These are phyloP conservation scores for Graphium colonna DNA, from an alignment of 2,888 invertebrate species.

Conservation along the genomic window DNA sequence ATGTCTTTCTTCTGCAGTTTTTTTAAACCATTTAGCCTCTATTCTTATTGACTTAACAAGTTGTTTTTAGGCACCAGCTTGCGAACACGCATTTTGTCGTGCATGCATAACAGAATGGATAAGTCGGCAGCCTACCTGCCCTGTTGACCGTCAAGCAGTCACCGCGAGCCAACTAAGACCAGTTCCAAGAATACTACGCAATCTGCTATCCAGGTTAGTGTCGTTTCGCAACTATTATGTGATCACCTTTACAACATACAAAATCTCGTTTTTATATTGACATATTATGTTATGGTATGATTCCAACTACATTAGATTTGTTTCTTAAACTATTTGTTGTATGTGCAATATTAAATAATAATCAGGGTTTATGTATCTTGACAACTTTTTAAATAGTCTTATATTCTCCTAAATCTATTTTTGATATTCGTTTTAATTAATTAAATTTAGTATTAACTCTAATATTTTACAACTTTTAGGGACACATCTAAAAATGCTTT, in stretches of 20 bases:
- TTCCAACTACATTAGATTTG: not conserved
- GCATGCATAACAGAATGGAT: constrained; percentile 97
- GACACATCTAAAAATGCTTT: too few relatives aligned
- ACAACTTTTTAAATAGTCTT: constrained; percentile 6
- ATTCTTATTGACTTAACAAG: not conserved
- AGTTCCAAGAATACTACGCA: constrained; percentile 95
- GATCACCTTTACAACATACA: constrained; percentile 21
- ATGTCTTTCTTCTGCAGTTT: constrained; percentile 9
- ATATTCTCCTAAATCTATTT: constrained; percentile 1
- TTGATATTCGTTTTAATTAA: not conserved
- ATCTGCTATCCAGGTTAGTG: constrained; percentile 87
- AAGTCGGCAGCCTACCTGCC: constrained; percentile 95
- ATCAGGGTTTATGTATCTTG: not conserved
- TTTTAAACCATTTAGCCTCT: too few relatives aligned
- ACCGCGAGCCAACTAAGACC: constrained; percentile 94
- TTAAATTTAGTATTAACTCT: too few relatives aligned
- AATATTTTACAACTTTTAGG: too few relatives aligned
- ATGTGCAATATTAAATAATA: too few relatives aligned
- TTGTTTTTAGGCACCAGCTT: constrained; percentile 89
- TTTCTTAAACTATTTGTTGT: too few relatives aligned
- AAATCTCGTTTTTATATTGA: constrained; percentile 23
- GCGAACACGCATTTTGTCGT: constrained; percentile 97
- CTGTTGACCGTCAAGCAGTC: constrained; percentile 94
- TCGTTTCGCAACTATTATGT: constrained; percentile 32
- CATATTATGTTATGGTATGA: not conserved